Base-by-base conservation (phyloP, 2,888 invertebrate genomes). In the Biston stratarius region DNA sequence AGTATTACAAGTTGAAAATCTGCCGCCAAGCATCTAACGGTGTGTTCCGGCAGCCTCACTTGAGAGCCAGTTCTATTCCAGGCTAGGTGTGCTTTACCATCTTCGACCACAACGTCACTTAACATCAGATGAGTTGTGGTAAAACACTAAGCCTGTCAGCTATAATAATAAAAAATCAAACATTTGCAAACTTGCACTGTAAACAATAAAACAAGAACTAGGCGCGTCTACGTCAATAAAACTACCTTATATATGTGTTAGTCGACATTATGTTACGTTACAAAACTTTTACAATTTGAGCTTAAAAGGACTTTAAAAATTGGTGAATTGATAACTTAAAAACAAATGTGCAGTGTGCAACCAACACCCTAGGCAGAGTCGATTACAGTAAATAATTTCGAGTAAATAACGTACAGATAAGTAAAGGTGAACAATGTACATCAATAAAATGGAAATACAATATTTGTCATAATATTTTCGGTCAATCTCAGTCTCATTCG, bases 401-500 rank as follows among this genome's bases (percentile, higher is more conserved):
- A 67, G 66, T 69, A 69, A 55, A 64, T 51, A 68, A 61, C 11
- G n/a, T 56, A 38, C 6, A 47, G 12, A 51, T 48, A 59, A 47
- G 52, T 65, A 40, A 58, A 36, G 12, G 48, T 62, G 10, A 52
- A 61, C 49, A 66, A 14, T 52, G 60, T 57, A 57, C 45, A 47
- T 57, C 36, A 48, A 48, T 53, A 63, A 52, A 63, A 70, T 65
- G 64, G 65, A 64, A 69, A 73, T 68, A 59, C 48, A 64, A 74
- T 55, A 59, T 59, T 51, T 65, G 64, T 64, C 69, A 70, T 72
- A 70, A 57, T 65, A 61, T 65, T 70, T 72, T 68, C 68, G 62
- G 64, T 74, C 64, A 65, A 70, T 63, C 64, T 74, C 75, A 75
- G 75, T 75, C 75, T 75, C 75, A 75, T 73, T 68, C 60, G 53